Percentiles rank a stretch among this genome's conserved stretches.
phyloP scores from a whole-genome alignment of 1,140 invertebrate species.

The Neotoxoptera formosana region DNA sequence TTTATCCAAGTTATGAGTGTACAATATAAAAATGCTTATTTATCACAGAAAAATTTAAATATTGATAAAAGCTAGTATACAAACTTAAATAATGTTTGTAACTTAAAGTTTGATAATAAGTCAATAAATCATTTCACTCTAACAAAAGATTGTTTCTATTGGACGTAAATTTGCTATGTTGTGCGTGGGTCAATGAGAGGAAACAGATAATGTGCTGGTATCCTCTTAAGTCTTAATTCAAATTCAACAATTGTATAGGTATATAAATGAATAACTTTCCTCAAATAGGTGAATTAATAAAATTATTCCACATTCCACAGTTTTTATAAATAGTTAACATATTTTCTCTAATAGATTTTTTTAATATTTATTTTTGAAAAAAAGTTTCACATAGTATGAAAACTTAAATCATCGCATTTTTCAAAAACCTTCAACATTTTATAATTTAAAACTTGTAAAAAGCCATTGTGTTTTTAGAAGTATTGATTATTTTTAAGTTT shows the following conservation, averaged over 20 bases:
- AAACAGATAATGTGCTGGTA: not conserved
- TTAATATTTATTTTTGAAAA: too few relatives aligned
- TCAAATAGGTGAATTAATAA: not conserved
- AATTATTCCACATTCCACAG: not conserved
- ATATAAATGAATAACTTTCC: not conserved
- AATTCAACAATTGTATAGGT: not conserved
- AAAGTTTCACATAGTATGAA: too few relatives aligned
- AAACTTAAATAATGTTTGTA: too few relatives aligned
- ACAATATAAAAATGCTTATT: too few relatives aligned
- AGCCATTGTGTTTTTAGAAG: not conserved
- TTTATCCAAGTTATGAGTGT: too few relatives aligned
- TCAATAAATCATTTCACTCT: not conserved
- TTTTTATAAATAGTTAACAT: too few relatives aligned
- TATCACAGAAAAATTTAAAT: too few relatives aligned
- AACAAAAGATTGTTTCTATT: not conserved
- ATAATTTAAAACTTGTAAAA: constrained; percentile 5
- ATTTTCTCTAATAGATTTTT: too few relatives aligned
- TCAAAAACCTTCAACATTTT: not conserved
- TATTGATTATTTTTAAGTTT: not conserved
- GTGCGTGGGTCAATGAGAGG: not conserved
- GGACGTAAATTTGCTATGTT: not conserved
- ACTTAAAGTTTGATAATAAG: too few relatives aligned
- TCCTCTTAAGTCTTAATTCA: not conserved
- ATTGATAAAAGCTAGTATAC: too few relatives aligned
- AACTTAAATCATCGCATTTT: not conserved